Evolutionary conservation across 2,888 invertebrate species (phyloP).

Genomic region (Scaptomyza caliginosa): DNA sequence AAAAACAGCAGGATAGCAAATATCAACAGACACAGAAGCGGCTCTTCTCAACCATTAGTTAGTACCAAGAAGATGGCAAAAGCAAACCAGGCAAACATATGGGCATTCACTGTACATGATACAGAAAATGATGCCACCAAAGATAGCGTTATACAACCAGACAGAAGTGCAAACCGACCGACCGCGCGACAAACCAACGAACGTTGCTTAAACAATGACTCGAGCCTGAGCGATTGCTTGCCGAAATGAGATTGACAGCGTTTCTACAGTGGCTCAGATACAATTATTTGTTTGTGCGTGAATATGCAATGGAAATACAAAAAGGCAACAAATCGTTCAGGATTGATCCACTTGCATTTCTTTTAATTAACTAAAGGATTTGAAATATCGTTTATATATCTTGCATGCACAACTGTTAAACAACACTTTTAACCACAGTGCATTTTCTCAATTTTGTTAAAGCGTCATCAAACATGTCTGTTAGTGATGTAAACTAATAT

Average conservation of each 20-base stretch:
- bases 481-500: background rate
- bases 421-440: background rate
- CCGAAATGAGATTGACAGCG: constrained; percentile 13
- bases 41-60: constrained; percentile 45
- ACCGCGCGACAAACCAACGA: background rate
- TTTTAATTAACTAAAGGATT: too few species aligned
- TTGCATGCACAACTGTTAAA: too few species aligned
- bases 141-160: background rate
- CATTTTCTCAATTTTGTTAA: background rate
- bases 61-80: constrained; percentile 12
- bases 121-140: constrained; percentile 8
- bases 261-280: constrained; percentile 7
- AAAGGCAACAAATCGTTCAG: too few species aligned
- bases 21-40: constrained; percentile 7
- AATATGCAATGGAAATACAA: too few species aligned
- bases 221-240: constrained; percentile 22
- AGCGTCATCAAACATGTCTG: background rate
- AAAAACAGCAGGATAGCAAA: background rate
- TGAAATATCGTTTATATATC: too few species aligned
- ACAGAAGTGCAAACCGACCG: background rate
- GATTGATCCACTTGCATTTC: too few species aligned
- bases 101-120: constrained; percentile 14
- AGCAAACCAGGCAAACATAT: constrained; percentile 12
- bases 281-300: background rate
- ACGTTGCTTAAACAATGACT: constrained; percentile 1